Evolutionary conservation across 2,888 invertebrate species (phyloP).

Genomic region (Lypha dubia): DNA sequence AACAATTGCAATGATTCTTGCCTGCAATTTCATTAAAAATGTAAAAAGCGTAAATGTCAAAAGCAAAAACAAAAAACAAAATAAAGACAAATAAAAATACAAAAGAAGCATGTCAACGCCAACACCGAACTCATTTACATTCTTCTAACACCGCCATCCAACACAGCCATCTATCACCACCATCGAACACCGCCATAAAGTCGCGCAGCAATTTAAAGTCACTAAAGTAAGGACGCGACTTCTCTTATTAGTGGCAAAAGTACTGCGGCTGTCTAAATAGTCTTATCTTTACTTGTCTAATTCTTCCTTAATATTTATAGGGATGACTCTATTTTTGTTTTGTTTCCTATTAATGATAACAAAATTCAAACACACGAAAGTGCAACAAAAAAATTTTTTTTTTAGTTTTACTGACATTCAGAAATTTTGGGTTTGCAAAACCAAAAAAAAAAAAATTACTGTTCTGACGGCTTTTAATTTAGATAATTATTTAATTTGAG

Average conservation of each 20-base stretch:
- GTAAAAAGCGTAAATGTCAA: conserved; percentile 67
- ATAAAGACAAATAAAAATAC: neutral
- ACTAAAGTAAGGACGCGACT: neutral
- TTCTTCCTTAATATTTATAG: too few species aligned
- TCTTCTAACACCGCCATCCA: conserved; percentile 1
- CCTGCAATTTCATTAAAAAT: conserved; percentile 71
- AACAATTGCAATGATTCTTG: conserved; percentile 46
- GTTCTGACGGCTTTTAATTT: too few species aligned
- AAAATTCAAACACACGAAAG: too few species aligned
- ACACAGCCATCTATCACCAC: neutral
- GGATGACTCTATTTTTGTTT: neutral
- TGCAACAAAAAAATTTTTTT: too few species aligned
- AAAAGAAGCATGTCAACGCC: neutral
- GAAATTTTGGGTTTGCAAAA: too few species aligned
- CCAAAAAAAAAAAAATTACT: too few species aligned
- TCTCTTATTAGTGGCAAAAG: neutral
- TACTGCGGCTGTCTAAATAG: neutral
- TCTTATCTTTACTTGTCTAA: neutral
- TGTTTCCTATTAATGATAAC: neutral
- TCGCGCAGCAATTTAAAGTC: neutral
- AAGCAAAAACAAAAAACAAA: neutral
- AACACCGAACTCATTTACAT: conserved; percentile 6
- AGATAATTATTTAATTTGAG: too few species aligned
- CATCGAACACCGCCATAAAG: conserved; percentile 5
- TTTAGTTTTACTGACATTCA: too few species aligned